These are phyloP conservation scores for Hippocampus zosterae DNA, from an alignment of 2,113 vertebrate species.

Conservation along the genomic window DNA sequence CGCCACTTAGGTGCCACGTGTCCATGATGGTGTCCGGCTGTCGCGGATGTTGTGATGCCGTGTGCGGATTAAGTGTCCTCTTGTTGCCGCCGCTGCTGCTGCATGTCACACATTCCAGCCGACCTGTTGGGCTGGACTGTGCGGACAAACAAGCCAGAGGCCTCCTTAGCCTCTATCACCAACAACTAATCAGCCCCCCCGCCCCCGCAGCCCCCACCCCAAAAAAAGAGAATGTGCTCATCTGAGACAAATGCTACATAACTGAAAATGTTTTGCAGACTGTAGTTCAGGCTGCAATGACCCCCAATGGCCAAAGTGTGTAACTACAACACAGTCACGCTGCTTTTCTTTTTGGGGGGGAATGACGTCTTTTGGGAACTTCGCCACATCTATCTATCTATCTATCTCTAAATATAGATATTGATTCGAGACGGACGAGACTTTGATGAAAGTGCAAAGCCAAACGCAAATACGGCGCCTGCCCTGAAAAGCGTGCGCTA, in stretches of 20 bases:
- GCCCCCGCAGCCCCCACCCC: conserved; percentile 15
- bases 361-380: no score
- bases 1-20: background rate
- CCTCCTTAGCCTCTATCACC: conserved; percentile 24
- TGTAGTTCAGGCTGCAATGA: background rate
- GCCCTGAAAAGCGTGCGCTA: no score
- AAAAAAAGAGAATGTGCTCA: background rate
- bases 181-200: background rate
- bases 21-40: background rate
- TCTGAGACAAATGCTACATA: background rate
- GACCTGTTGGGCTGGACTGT: conserved; percentile 35
- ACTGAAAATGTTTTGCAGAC: background rate
- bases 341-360: no score
- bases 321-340: background rate
- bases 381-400: no score
- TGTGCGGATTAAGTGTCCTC: conserved; percentile 69
- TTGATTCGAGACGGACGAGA: no score
- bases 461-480: no score
- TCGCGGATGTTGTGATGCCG: conserved; percentile 12
- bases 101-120: conserved; percentile 71
- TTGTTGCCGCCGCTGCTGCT: conserved; percentile 37
- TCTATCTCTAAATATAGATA: no score
- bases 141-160: conserved; percentile 36
- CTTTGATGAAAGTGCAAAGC: no score
- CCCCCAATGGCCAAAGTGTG: conserved; percentile 23